Evolutionary conservation across 2,113 vertebrate species (phyloP).

Genomic region (Polypterus bichir): DNA sequence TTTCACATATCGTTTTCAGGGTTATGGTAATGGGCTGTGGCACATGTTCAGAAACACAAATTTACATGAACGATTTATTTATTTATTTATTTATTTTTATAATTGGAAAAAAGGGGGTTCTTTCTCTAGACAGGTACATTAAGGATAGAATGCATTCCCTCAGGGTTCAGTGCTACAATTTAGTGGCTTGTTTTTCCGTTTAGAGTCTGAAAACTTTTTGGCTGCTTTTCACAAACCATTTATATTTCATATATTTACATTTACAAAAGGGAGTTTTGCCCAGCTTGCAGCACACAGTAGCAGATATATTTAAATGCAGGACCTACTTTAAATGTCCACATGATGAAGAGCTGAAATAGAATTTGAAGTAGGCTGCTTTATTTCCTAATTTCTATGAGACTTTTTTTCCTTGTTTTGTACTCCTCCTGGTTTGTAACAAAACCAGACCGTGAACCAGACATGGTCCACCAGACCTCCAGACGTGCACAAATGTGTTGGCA

Average conservation of each 20-base stretch:
- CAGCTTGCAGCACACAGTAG: constrained; percentile 29
- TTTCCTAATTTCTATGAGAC: no score
- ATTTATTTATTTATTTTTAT: neutral
- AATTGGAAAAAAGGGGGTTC: constrained; percentile 20
- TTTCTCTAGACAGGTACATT: constrained; percentile 27
- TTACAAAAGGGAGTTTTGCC: constrained; percentile 21
- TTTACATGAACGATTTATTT: no score
- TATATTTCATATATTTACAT: constrained; percentile 39
- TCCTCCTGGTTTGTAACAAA: no score
- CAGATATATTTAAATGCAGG: constrained; percentile 20
- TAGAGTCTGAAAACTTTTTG: constrained; percentile 16
- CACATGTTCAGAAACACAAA: constrained; percentile 2
- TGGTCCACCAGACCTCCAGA: no score
- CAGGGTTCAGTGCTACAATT: neutral
- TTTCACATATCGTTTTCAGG: no score
- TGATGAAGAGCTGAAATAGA: no score
- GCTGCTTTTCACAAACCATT: constrained; percentile 20
- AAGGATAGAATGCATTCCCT: constrained; percentile 14
- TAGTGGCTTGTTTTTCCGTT: constrained; percentile 24
- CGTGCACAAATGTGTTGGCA: no score
- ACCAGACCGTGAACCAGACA: no score
- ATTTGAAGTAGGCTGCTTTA: no score
- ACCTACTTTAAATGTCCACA: no score
- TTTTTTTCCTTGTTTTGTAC: no score
- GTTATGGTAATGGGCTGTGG: constrained; percentile 15